These are phyloP conservation scores for Phalacrocorax pelagicus DNA, from an alignment of 2,113 vertebrate genomes.

Conservation along the genomic window DNA sequence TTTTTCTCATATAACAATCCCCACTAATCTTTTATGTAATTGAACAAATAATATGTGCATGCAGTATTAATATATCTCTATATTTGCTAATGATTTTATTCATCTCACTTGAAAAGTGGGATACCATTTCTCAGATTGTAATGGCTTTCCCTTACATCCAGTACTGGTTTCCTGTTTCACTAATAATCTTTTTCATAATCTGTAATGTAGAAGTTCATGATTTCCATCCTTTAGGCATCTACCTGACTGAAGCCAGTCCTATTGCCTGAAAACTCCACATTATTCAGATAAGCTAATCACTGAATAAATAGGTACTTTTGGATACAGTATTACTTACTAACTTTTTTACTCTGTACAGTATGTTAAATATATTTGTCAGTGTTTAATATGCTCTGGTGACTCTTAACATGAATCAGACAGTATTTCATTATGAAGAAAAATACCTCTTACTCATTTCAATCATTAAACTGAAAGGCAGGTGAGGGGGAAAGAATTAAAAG, in stretches of 20 bases:
- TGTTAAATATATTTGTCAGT: neutral
- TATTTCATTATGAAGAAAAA: slow-evolving; percentile 9
- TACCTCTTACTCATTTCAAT: neutral
- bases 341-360: neutral
- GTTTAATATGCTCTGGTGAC: neutral
- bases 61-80: neutral
- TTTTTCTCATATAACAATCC: neutral
- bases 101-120: neutral
- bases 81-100: neutral
- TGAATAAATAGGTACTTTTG: neutral
- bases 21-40: neutral
- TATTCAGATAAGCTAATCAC: neutral
- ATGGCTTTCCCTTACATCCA: neutral
- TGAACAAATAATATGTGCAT: neutral
- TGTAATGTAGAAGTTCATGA: neutral
- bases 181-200: neutral
- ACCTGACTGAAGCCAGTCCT: neutral
- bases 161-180: neutral
- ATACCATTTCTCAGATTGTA: neutral
- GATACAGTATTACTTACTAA: neutral
- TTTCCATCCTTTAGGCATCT: neutral
- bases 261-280: neutral
- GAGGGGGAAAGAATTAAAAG: neutral
- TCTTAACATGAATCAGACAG: neutral
- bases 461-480: neutral